Conservation (phyloP, 2,113 vertebrate species). For the Garra rufa region DNA sequence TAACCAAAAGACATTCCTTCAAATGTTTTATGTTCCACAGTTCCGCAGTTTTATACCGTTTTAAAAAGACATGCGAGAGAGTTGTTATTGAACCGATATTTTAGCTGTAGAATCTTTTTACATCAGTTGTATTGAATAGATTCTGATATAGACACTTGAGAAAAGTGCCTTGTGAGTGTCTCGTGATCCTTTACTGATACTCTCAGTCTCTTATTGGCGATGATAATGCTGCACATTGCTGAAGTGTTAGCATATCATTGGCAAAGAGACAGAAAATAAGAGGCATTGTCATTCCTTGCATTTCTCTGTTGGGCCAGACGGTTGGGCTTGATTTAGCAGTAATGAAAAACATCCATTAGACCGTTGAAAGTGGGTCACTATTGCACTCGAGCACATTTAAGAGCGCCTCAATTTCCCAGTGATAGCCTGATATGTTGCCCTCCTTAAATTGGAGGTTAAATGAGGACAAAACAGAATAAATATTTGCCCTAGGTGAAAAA, state of each 20-base stretch:
- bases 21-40: background rate
- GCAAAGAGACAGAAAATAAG: constrained; percentile 12
- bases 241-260: constrained; percentile 28
- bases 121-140: background rate
- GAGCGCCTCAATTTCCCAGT: background rate
- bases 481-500: background rate
- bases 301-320: constrained; percentile 17
- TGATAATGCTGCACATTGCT: constrained; percentile 20
- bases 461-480: background rate
- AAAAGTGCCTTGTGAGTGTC: constrained; percentile 8
- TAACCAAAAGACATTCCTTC: background rate
- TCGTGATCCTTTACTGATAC: background rate
- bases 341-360: constrained; percentile 37
- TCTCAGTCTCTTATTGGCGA: background rate
- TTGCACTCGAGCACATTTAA: background rate
- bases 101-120: background rate
- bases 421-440: background rate
- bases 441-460: background rate
- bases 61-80: too few species aligned
- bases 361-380: constrained; percentile 10
- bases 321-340: constrained; percentile 17
- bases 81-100: background rate
- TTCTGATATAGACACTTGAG: background rate
- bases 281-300: constrained; percentile 12
- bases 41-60: too few species aligned